These are phyloP conservation scores for Villa cingulata DNA, from an alignment of 2,888 invertebrate species.

Conservation along the genomic window DNA sequence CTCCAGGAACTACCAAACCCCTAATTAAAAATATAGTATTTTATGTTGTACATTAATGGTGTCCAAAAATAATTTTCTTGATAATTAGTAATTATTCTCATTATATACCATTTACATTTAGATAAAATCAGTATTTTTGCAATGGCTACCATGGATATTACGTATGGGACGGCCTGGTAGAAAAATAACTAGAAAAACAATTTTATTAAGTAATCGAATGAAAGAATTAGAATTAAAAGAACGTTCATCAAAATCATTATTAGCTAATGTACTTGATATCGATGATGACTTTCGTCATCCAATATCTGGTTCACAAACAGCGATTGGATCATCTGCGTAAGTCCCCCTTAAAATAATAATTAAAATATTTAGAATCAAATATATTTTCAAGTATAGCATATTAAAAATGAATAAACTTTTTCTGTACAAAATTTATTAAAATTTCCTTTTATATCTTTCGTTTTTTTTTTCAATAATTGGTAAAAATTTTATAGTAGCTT, in stretches of 20 bases:
- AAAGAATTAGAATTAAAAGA: conserved; percentile 86
- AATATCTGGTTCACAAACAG: conserved; percentile 42
- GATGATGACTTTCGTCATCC: conserved; percentile 86
- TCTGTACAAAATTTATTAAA: not conserved
- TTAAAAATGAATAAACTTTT: not conserved
- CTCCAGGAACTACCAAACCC: too few species aligned
- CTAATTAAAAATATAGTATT: too few species aligned
- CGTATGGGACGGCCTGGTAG: conserved; percentile 93
- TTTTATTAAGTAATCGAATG: conserved; percentile 82
- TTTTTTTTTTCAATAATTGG: not conserved
- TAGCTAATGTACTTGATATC: conserved; percentile 91
- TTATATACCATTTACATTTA: too few species aligned
- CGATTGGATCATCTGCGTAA: conserved; percentile 51
- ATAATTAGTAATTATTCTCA: too few species aligned
- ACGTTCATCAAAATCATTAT: conserved; percentile 81
- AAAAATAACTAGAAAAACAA: conserved; percentile 81
- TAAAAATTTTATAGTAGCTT: conserved; percentile 37
- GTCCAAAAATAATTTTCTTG: too few species aligned
- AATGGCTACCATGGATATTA: conserved; percentile 95
- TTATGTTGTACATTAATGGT: too few species aligned
- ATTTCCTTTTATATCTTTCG: too few species aligned
- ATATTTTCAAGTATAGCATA: too few species aligned
- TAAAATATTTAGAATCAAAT: too few species aligned
- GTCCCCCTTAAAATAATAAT: conserved; percentile 17
- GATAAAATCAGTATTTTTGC: conserved; percentile 89